Conservation (phyloP, 53 echinoderm and acorn worm genomes). For the Patiria pectinifera region DNA sequence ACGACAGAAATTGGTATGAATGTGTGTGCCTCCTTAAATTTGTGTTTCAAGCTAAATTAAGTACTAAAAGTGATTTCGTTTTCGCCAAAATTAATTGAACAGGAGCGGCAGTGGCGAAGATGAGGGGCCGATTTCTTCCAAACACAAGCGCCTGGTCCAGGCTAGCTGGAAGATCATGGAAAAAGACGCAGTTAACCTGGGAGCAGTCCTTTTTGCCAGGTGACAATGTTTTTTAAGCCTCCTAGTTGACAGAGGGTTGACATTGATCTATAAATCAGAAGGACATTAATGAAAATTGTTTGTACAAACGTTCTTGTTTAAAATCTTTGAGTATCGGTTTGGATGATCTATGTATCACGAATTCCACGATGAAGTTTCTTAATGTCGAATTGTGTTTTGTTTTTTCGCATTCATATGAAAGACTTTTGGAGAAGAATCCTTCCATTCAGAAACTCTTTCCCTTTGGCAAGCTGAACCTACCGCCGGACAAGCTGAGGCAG, state of each 20-base stretch:
- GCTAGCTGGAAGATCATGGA: conserved; percentile 37
- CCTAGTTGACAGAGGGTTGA: neutral
- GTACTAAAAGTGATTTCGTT: neutral
- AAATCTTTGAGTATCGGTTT: too few relatives aligned
- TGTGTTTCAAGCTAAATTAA: too few relatives aligned
- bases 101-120: neutral
- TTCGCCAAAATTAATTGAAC: neutral
- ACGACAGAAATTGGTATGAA: too few relatives aligned
- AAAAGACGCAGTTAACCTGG: conserved; percentile 40
- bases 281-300: too few relatives aligned
- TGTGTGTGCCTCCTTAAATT: too few relatives aligned
- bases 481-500: conserved; percentile 35
- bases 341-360: too few relatives aligned
- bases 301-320: too few relatives aligned
- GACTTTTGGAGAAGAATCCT: conserved; percentile 65
- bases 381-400: too few relatives aligned
- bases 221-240: neutral
- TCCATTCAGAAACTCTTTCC: conserved; percentile 47
- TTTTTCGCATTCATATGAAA: neutral
- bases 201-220: conserved; percentile 40
- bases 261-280: neutral
- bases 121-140: neutral
- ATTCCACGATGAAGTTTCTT: too few relatives aligned
- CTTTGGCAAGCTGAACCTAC: conserved; percentile 65
- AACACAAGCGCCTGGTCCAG: conserved; percentile 27